phyloP scores from a whole-genome alignment of 2,888 invertebrate genomes.

The Psococerastis gibbosa region DNA sequence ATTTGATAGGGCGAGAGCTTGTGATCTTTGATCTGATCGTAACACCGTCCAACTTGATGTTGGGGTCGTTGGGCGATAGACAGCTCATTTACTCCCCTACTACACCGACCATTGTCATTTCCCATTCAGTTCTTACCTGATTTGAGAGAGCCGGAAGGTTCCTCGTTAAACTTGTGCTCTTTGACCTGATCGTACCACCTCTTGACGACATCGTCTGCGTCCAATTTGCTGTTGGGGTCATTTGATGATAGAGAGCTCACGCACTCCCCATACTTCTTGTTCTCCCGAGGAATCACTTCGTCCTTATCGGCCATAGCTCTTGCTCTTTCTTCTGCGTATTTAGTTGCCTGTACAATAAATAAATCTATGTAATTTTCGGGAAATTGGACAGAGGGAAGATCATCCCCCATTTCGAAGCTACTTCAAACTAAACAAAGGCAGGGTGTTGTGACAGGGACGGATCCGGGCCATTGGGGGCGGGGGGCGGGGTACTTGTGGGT shows the following conservation, averaged over 20 bases:
- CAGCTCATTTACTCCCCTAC: too few species aligned
- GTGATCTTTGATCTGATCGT: too few species aligned
- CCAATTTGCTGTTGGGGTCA: conserved; percentile 41
- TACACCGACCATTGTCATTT: background rate
- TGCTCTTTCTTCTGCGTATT: conserved; percentile 50
- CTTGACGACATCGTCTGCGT: conserved; percentile 46
- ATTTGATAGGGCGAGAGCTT: too few species aligned
- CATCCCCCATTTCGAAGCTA: too few species aligned
- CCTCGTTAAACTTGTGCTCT: conserved; percentile 29
- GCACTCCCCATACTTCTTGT: conserved; percentile 46
- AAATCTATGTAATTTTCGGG: conserved; percentile 7
- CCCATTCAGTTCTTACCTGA: conserved; percentile 18
- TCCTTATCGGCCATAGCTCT: conserved; percentile 43
- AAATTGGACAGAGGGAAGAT: too few species aligned
- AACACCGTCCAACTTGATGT: too few species aligned
- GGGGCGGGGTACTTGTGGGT: too few species aligned
- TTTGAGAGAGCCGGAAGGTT: conserved; percentile 18
- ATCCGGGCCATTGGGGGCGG: too few species aligned
- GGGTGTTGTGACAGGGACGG: too few species aligned
- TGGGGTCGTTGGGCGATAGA: too few species aligned
- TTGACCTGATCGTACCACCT: conserved; percentile 63
- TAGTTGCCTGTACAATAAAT: conserved; percentile 27
- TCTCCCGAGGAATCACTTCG: conserved; percentile 42
- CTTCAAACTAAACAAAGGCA: too few species aligned
- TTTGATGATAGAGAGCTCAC: conserved; percentile 50